Evolutionary conservation across 2,797 vertebrate genomes (phyloP).

Genomic region (Lithobates pipiens): DNA sequence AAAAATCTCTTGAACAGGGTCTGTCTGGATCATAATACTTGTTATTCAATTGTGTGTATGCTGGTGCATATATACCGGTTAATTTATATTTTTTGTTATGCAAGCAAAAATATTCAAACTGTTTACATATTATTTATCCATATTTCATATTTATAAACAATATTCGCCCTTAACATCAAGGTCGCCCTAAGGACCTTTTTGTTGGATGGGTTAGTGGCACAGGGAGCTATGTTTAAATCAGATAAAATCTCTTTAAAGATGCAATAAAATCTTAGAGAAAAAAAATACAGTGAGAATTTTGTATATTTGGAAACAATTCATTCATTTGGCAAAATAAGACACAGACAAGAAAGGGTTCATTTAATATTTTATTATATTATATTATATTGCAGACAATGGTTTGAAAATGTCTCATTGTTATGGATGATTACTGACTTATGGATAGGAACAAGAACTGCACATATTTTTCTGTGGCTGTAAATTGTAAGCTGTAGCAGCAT

Average conservation of each 20-base stretch:
- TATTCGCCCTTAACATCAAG: constrained; percentile 84
- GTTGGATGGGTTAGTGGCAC: constrained; percentile 76
- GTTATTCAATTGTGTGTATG: constrained; percentile 86
- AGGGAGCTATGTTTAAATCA: constrained; percentile 74
- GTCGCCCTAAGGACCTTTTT: constrained; percentile 76
- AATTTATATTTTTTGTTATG: constrained; percentile 90
- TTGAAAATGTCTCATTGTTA: background rate
- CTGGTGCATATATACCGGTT: constrained; percentile 90
- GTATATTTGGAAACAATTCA: constrained; percentile 78
- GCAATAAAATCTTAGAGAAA: constrained; percentile 89
- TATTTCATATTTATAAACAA: constrained; percentile 84
- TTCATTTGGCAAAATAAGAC: background rate
- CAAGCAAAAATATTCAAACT: constrained; percentile 80
- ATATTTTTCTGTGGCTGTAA: background rate
- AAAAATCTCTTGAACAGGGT: constrained; percentile 78
- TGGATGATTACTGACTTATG: background rate
- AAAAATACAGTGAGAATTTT: constrained; percentile 74
- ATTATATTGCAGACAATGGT: background rate
- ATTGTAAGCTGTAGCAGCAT: constrained; percentile 13
- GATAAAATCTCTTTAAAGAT: constrained; percentile 79
- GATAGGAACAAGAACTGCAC: background rate
- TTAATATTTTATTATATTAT: background rate
- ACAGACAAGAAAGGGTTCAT: background rate
- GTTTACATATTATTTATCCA: constrained; percentile 94
- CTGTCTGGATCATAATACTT: constrained; percentile 79